Percentiles rank a stretch among this genome's conserved stretches.
phyloP scores from a whole-genome alignment of 2,113 vertebrate genomes.

The Zosterops japonicus region DNA sequence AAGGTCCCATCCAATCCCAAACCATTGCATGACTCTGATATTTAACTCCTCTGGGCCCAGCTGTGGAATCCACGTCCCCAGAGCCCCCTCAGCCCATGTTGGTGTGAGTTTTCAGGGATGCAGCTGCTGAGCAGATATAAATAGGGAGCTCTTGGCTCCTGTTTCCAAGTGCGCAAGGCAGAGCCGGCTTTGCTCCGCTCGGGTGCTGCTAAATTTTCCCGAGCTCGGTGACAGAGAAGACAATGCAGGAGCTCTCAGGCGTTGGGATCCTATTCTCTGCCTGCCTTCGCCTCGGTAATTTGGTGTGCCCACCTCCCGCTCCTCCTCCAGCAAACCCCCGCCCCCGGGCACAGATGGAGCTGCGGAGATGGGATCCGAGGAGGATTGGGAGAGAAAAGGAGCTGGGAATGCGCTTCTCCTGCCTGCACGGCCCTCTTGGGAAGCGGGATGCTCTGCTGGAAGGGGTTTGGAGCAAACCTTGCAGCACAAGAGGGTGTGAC shows the following conservation, averaged over 20 bases:
- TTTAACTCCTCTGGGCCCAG: accelerated
- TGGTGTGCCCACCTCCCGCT: constrained; percentile 58
- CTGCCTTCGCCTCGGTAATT: constrained; percentile 22
- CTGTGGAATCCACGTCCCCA: background rate
- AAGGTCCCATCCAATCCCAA: background rate
- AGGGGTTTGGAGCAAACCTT: accelerated
- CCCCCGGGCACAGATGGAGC: constrained; percentile 41
- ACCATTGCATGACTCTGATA: background rate
- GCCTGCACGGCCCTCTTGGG: background rate
- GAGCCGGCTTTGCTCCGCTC: background rate
- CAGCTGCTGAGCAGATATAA: background rate
- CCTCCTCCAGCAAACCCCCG: constrained; percentile 57
- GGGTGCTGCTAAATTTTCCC: background rate
- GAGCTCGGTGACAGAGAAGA: background rate
- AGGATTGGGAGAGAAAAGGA: background rate
- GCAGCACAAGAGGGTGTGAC: accelerated
- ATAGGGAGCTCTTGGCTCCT: background rate
- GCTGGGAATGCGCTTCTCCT: constrained; percentile 17
- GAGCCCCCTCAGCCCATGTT: accelerated
- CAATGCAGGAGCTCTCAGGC: background rate
- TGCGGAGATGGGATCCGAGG: constrained; percentile 22
- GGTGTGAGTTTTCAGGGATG: accelerated
- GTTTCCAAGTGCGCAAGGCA: background rate
- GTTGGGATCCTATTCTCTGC: background rate
- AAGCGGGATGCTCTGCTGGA: background rate